These are phyloP conservation scores for Tor tambroides DNA, from an alignment of 2,113 vertebrate species.

Conservation along the genomic window DNA sequence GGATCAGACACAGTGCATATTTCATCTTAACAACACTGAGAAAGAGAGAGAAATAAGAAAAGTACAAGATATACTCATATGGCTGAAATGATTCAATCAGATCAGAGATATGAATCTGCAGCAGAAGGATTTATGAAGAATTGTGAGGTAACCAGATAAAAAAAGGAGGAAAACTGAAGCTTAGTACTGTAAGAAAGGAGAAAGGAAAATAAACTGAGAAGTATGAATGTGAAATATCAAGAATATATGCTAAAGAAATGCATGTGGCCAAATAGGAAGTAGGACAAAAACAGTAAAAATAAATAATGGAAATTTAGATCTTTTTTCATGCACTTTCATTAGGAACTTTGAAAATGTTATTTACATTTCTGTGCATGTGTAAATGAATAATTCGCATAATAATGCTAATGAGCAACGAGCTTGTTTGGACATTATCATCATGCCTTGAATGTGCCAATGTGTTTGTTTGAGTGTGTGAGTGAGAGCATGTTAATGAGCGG, in stretches of 20 bases:
- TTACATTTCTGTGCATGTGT: neutral
- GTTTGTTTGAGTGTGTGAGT: neutral
- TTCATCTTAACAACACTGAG: slow-evolving; percentile 1
- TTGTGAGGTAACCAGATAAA: neutral
- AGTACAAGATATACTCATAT: neutral
- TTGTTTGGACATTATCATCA: neutral
- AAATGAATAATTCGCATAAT: neutral
- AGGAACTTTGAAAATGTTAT: neutral
- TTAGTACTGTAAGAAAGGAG: neutral
- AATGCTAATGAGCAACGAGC: neutral
- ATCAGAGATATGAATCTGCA: neutral
- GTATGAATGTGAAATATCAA: neutral
- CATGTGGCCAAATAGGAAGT: neutral
- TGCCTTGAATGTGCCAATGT: slow-evolving; percentile 12
- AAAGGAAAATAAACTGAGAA: neutral
- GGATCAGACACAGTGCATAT: neutral
- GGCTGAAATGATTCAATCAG: neutral
- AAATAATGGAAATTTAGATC: neutral
- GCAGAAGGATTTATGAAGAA: neutral
- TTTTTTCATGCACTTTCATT: neutral
- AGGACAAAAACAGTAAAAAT: neutral
- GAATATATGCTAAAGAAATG: neutral
- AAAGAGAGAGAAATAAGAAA: neutral
- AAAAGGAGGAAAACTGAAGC: neutral
- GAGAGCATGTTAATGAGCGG: slow-evolving; percentile 24